Evolutionary conservation across 2,888 invertebrate species (phyloP).

Genomic region (Drosophila eohydei): DNA sequence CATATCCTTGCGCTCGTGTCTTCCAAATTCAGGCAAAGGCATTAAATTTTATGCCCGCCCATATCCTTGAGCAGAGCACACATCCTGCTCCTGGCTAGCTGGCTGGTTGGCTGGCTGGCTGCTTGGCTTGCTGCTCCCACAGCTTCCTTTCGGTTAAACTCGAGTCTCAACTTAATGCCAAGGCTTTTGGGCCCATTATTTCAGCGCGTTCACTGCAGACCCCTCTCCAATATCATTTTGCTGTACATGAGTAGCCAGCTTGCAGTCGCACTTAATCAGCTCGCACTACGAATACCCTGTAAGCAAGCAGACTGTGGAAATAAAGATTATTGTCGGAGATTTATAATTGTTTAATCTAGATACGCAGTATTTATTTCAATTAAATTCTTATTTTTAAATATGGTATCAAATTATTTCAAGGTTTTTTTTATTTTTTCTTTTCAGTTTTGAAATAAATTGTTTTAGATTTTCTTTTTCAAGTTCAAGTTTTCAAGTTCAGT

Average conservation of each 20-base stretch:
- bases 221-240: conserved; percentile 31
- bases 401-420: too few relatives aligned
- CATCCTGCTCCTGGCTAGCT: conserved; percentile 45
- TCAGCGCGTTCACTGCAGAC: conserved; percentile 48
- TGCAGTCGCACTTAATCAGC: neutral
- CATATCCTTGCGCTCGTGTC: conserved; percentile 60
- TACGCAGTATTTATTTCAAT: neutral
- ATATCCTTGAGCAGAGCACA: conserved; percentile 61
- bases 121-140: conserved; percentile 33
- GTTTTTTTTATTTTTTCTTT: neutral
- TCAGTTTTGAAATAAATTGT: neutral
- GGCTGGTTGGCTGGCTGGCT: conserved; percentile 1
- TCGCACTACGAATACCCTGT: conserved; percentile 16
- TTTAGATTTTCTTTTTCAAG: neutral
- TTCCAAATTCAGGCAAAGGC: conserved; percentile 53
- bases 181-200: conserved; percentile 78
- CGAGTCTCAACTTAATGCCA: conserved; percentile 68
- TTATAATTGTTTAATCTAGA: neutral
- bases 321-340: neutral
- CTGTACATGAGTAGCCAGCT: conserved; percentile 38
- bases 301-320: neutral
- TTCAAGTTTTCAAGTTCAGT: neutral
- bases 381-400: neutral
- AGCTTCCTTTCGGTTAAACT: conserved; percentile 46
- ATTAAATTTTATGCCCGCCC: conserved; percentile 77